Evolutionary conservation across 1,140 invertebrate species (phyloP), one percentile per base, ranked within the genome.

Genomic region (Zaprionus camerounensis): DNA sequence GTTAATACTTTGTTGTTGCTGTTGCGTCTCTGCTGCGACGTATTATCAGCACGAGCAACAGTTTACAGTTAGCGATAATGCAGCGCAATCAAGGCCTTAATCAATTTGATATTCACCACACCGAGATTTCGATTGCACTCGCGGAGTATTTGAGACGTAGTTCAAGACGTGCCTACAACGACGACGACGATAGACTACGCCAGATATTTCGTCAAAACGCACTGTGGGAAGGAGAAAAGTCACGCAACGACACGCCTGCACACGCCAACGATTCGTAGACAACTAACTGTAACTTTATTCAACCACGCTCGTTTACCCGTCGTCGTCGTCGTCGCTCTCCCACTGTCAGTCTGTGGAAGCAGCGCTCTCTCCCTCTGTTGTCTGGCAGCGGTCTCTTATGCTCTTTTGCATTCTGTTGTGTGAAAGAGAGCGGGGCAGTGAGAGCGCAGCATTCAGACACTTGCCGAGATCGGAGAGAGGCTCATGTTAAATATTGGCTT

Each of bases 181-280:
- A 11, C 31, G 31, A 34, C 41, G 41, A 17, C 46, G 46, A 51
- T 11, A 49, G 20, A 24, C 41, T 17, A 46, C 41, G 41, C 1
- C n/a, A 7, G 41, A 46, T 63, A 69, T 38, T 46, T 51, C 57
- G 72, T 53, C 62, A 69, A 46, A 46, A 46, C 41, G 41, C n/a
- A 46, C 41, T 46, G 49, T 55, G 38, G 46, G 51, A 22, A 17
- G 55, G 24, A 51, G 22, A 44, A 41, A 49, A 38, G 41, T 55
- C 22, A 65, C 73, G 56, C 62, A 62, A 38, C 74, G 70, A 73
- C 24, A 77, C 70, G 71, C 73, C 63, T 68, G n/a, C 49, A 58
- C 71, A 62, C 58, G 58, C n/a, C 75, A 64, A 73, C 75, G 75
- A 15, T 72, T 77, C 74, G 74, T 76, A 67, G 70, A 77, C 75